Conservation (phyloP, 1,140 invertebrate species). For the Pachyrhynchus sulphureomaculatus region DNA sequence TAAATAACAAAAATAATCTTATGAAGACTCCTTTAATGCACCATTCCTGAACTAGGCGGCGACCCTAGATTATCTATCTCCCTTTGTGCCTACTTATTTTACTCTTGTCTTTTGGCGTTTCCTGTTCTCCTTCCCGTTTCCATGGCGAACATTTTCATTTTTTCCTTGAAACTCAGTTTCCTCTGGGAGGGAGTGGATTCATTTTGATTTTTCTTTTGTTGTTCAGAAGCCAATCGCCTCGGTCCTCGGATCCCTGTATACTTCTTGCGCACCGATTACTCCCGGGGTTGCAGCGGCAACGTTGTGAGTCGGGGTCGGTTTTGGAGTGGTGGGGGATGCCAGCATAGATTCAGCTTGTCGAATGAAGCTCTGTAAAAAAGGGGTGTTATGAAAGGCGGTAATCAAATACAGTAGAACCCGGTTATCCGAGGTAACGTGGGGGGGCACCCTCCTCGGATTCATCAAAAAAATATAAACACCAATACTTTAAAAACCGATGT, state of each 20-base stretch:
- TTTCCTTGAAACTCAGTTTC: conserved; percentile 90
- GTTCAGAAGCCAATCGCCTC: conserved; percentile 76
- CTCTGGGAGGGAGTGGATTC: conserved; percentile 73
- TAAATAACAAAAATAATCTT: not conserved
- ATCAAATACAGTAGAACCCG: too few species aligned
- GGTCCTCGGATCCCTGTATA: conserved; percentile 87
- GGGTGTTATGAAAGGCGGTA: too few species aligned
- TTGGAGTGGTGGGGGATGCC: conserved; percentile 69
- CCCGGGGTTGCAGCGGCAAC: conserved; percentile 71
- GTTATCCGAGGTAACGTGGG: too few species aligned
- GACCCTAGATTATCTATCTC: conserved; percentile 77
- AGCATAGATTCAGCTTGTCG: conserved; percentile 76
- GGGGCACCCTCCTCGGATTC: too few species aligned
- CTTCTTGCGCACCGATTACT: conserved; percentile 92
- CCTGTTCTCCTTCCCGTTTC: conserved; percentile 86
- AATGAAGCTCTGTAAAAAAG: conserved; percentile 72
- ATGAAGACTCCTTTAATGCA: conserved; percentile 39
- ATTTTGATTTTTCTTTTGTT: conserved; percentile 68
- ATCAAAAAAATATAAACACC: too few species aligned
- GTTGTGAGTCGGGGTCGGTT: conserved; percentile 59
- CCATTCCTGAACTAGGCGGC: conserved; percentile 50
- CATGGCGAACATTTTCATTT: conserved; percentile 97
- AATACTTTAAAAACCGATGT: too few species aligned
- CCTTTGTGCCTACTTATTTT: conserved; percentile 89
- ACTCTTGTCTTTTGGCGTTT: conserved; percentile 87